phyloP scores from a whole-genome alignment of 2,888 invertebrate species.

The Vannuccia rotundouncinata region DNA sequence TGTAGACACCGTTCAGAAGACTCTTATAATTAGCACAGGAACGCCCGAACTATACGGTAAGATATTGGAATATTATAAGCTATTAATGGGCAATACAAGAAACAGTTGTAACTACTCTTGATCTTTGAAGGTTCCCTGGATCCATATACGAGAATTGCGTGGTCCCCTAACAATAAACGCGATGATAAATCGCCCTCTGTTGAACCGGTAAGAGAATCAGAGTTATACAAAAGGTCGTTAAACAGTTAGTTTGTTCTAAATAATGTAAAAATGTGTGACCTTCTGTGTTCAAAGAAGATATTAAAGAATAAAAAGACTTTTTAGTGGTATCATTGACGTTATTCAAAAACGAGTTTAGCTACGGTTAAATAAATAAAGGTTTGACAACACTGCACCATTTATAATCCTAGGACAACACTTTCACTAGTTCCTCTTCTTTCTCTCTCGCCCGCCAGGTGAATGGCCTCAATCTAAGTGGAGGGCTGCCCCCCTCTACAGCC shows the following conservation, averaged over 20 bases:
- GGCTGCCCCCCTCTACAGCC: background rate
- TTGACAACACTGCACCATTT: no score
- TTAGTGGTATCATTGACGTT: no score
- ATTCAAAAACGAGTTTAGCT: no score
- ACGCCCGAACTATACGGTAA: constrained; percentile 81
- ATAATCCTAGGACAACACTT: no score
- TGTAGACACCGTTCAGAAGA: constrained; percentile 84
- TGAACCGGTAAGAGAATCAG: constrained; percentile 28
- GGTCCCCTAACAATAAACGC: constrained; percentile 65
- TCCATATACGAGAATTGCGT: constrained; percentile 73
- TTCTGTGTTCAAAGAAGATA: no score
- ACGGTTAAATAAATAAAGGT: no score
- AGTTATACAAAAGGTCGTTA: no score
- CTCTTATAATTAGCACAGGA: constrained; percentile 74
- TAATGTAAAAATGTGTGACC: no score
- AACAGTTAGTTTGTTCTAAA: no score
- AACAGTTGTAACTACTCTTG: background rate
- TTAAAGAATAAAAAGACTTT: no score
- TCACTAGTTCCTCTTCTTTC: background rate
- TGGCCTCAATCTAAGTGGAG: background rate
- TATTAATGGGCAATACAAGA: background rate
- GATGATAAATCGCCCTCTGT: constrained; percentile 31
- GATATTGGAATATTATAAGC: constrained; percentile 16
- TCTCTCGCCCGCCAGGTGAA: background rate
- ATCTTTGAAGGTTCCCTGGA: constrained; percentile 63